Evolutionary conservation across 1,140 invertebrate genomes (phyloP), one percentile per base, ranked within the genome.

Genomic region (Macrosteles quadrilineatus): DNA sequence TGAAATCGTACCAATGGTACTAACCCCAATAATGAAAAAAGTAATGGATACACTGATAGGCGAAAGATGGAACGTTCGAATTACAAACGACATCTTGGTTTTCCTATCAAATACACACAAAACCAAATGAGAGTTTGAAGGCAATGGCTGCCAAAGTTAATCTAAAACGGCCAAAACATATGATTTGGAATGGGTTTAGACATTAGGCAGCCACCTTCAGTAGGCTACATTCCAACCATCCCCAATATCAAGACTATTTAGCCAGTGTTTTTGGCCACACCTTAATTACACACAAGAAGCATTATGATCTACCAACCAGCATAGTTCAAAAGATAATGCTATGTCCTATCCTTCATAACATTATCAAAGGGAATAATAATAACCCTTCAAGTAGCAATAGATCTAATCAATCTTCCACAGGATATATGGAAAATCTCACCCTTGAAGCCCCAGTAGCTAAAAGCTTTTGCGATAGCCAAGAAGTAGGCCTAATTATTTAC

Each of bases 231-330:
- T 32, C 30, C 17, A 65, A 23, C 30, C 63, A 65, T 32, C 63
- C 63, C n/a, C 63, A 65, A 32, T 65, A 65, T 29, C 63, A 65
- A 43, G 63, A 65, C 63, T 65, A 36, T 32, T 32, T 65, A n/a
- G 63, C 4, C 3, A 65, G 63, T 36, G 27, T 43, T 31, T 43
- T 65, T 1, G 63, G 63, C 14, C 63, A 65, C 25, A 36, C 63
- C n/a, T 29, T 65, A n/a, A 17, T 29, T 25, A 29, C 29, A 14
- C 63, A 65, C 32, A 65, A 65, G 32, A 65, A 36, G 25, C 30
- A 65, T 43, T 65, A 65, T 65, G 63, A 65, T 32, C 32, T 65
- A 29, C 63, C 63, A 31, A 65, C 63, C 17, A 36, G 31, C 32
- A 29, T 65, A 25, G 12, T 65, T 36, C n/a, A 36, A 36, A 36